A percentile compares a stretch with the other conserved stretches of the same genome.
These are phyloP conservation scores for Digitonthophagus gazella DNA, from an alignment of 2,888 invertebrate genomes.

Conservation along the genomic window DNA sequence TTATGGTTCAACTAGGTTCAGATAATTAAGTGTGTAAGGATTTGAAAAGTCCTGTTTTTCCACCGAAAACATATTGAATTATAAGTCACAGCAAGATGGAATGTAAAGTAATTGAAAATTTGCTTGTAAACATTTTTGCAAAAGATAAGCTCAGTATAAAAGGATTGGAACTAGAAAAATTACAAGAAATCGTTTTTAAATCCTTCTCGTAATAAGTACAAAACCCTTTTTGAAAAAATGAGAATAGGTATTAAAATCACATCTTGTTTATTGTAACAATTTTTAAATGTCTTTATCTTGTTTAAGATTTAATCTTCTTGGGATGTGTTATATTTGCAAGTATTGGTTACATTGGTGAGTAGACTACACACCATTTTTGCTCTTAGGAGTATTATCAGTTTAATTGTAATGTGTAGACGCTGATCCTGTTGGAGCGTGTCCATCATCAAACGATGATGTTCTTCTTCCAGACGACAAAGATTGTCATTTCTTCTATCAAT, in stretches of 20 bases:
- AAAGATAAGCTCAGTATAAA: neutral
- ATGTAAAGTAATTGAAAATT: neutral
- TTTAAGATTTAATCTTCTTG: neutral
- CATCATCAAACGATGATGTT: conserved; percentile 7
- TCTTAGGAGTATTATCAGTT: neutral
- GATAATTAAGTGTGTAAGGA: neutral
- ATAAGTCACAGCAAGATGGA: neutral
- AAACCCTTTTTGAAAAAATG: neutral
- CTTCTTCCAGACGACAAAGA: conserved; percentile 18
- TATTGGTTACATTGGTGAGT: neutral
- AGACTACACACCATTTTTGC: neutral
- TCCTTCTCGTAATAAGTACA: neutral
- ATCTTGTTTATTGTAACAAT: too few species aligned
- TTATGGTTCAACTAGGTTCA: neutral
- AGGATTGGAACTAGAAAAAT: neutral
- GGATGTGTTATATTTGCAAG: neutral
- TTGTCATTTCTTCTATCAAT: conserved; percentile 20
- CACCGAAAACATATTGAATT: neutral
- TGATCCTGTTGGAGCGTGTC: conserved; percentile 17
- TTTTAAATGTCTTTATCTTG: too few species aligned
- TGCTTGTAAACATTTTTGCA: neutral
- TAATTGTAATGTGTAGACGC: conserved; percentile 8
- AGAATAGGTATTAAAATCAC: neutral
- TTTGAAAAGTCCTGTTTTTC: neutral
- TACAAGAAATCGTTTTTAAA: neutral